Percentiles rank a stretch among this genome's conserved stretches.
Evolutionary conservation across 2,113 vertebrate species (phyloP).

Genomic region (Megaleporinus macrocephalus): DNA sequence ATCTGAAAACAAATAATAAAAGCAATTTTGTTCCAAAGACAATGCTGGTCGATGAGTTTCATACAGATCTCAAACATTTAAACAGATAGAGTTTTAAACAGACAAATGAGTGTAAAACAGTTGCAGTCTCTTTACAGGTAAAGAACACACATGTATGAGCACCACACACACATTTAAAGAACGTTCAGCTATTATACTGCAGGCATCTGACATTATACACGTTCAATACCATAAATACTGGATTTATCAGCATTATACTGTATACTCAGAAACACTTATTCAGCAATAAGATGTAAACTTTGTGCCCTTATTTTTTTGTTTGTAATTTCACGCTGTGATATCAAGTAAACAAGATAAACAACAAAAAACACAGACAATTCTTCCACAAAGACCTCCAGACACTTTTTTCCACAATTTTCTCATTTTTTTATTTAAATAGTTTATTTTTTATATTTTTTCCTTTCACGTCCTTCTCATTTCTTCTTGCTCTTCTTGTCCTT

Average conservation of each 20-base stretch:
- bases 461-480: slow-evolving; percentile 87
- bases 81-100: not conserved
- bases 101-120: not conserved
- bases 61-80: slow-evolving; percentile 4
- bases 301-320: not conserved
- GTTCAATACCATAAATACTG: not conserved
- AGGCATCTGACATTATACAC: not conserved
- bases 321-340: not conserved
- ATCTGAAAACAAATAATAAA: not conserved
- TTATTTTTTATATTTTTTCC: slow-evolving; percentile 55
- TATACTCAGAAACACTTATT: not conserved
- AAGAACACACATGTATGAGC: slow-evolving; percentile 1
- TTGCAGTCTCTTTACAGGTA: slow-evolving; percentile 1
- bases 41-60: not conserved
- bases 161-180: not conserved
- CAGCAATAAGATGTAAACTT: not conserved
- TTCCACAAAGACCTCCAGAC: slow-evolving; percentile 16
- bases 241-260: not conserved
- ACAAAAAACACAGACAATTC: slow-evolving; percentile 3
- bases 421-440: slow-evolving; percentile 74
- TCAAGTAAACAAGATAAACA: not conserved
- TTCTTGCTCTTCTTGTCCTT: slow-evolving; percentile 96
- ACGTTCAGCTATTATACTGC: not conserved
- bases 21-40: not conserved
- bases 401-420: not conserved